phyloP scores from a whole-genome alignment of 2,113 vertebrate species.

The Platichthys stellatus region DNA sequence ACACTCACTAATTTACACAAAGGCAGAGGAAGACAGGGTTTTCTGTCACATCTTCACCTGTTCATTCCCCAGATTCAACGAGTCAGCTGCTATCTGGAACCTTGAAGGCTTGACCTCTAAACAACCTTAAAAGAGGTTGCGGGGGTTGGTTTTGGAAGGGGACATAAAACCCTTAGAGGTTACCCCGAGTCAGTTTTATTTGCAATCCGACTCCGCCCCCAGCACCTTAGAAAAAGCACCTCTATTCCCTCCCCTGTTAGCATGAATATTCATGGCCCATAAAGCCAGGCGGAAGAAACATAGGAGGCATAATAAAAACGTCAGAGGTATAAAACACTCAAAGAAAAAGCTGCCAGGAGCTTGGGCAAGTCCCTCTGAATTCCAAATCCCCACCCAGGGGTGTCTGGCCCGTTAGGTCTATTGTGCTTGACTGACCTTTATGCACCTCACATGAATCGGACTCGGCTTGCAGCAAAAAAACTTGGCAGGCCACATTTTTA shows the following conservation, averaged over 20 bases:
- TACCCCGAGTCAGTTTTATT: slow-evolving; percentile 32
- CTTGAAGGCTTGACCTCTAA: slow-evolving; percentile 58
- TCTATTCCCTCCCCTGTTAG: slow-evolving; percentile 11
- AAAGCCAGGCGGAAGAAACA: slow-evolving; percentile 53
- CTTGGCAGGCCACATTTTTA: slow-evolving; percentile 33
- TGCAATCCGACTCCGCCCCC: slow-evolving; percentile 41
- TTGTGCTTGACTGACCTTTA: slow-evolving; percentile 66
- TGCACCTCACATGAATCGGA: slow-evolving; percentile 54
- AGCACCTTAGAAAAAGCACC: slow-evolving; percentile 24
- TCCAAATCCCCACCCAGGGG: slow-evolving; percentile 59
- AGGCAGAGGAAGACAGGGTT: slow-evolving; percentile 33
- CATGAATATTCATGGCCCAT: slow-evolving; percentile 75
- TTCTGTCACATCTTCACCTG: slow-evolving; percentile 77
- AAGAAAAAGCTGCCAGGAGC: slow-evolving; percentile 49
- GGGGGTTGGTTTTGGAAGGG: not conserved
- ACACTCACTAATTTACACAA: slow-evolving; percentile 23
- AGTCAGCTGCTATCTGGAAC: slow-evolving; percentile 69
- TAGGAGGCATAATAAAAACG: slow-evolving; percentile 67
- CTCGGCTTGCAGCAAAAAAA: slow-evolving; percentile 30
- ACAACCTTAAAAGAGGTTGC: slow-evolving; percentile 45
- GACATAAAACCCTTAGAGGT: slow-evolving; percentile 32
- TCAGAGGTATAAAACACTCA: slow-evolving; percentile 69
- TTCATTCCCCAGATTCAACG: slow-evolving; percentile 69
- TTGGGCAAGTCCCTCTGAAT: slow-evolving; percentile 58
- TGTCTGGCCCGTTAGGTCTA: slow-evolving; percentile 57